Evolutionary conservation across 2,113 vertebrate species (phyloP).

Genomic region (Merops nubicus): DNA sequence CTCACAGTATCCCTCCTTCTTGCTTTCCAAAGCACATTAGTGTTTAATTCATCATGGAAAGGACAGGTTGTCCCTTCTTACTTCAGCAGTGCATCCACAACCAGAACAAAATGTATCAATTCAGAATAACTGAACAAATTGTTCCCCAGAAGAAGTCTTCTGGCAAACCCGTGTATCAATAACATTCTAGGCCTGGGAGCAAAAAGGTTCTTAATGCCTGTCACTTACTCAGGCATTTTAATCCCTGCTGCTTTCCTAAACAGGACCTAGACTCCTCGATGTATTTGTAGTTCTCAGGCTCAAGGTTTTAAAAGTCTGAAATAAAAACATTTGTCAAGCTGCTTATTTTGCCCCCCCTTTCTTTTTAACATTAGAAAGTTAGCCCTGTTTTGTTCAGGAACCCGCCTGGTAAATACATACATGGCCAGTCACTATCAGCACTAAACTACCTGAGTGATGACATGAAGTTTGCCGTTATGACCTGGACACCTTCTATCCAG

Average conservation of each 20-base stretch:
- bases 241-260: not conserved
- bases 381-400: not conserved
- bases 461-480: not conserved
- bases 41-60: not conserved
- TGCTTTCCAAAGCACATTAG: not conserved
- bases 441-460: not conserved
- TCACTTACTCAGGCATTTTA: not conserved
- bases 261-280: not conserved
- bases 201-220: not conserved
- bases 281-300: not conserved
- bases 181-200: not conserved
- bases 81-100: not conserved
- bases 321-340: not conserved
- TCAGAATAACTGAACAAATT: not conserved
- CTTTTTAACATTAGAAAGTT: not conserved
- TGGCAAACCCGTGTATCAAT: not conserved
- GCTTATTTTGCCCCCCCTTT: too few species aligned
- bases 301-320: not conserved
- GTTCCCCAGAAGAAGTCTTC: not conserved
- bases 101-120: not conserved
- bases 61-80: not conserved
- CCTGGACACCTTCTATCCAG: not conserved
- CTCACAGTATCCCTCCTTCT: not conserved
- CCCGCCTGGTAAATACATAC: not conserved
- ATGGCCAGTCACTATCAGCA: too few species aligned